A percentile compares a stretch with the other conserved stretches of the same genome.
phyloP scores from a whole-genome alignment of 2,113 vertebrate genomes.

The Scomber japonicus region DNA sequence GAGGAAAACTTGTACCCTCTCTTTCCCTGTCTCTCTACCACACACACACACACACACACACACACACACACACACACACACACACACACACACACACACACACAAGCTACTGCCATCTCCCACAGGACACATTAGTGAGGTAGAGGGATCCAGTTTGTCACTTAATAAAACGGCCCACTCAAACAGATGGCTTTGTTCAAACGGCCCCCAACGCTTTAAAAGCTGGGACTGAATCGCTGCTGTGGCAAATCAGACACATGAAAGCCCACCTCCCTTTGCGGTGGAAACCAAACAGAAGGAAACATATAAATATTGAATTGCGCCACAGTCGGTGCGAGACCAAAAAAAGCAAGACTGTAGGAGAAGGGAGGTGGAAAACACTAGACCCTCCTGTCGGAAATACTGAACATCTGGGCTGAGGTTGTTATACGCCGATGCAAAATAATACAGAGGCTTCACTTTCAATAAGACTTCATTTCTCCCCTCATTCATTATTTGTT shows the following conservation, averaged over 20 bases:
- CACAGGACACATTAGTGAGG: conserved; percentile 78
- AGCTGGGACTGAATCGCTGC: conserved; percentile 60
- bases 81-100: conserved; percentile 42
- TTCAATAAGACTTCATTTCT: conserved; percentile 60
- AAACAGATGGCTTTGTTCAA: conserved; percentile 82
- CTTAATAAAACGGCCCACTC: conserved; percentile 82
- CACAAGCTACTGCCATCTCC: conserved; percentile 46
- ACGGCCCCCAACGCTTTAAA: conserved; percentile 66
- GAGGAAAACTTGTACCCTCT: conserved; percentile 16
- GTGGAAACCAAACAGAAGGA: conserved; percentile 73
- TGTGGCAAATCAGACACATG: conserved; percentile 70
- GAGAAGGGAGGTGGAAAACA: conserved; percentile 37
- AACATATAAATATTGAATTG: conserved; percentile 78
- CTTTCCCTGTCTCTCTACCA: conserved; percentile 9
- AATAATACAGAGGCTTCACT: conserved; percentile 53
- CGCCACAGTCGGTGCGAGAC: conserved; percentile 50
- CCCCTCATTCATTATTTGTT: conserved; percentile 57
- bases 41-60: conserved; percentile 31
- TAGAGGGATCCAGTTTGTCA: conserved; percentile 80
- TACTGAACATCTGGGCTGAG: conserved; percentile 65
- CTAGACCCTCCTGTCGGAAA: conserved; percentile 42
- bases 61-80: conserved; percentile 47
- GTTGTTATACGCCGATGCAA: conserved; percentile 32
- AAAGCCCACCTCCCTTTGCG: conserved; percentile 56
- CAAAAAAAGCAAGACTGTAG: neutral